Evolutionary conservation across 2,797 vertebrate species (phyloP).

Genomic region (Enoplosus armatus): DNA sequence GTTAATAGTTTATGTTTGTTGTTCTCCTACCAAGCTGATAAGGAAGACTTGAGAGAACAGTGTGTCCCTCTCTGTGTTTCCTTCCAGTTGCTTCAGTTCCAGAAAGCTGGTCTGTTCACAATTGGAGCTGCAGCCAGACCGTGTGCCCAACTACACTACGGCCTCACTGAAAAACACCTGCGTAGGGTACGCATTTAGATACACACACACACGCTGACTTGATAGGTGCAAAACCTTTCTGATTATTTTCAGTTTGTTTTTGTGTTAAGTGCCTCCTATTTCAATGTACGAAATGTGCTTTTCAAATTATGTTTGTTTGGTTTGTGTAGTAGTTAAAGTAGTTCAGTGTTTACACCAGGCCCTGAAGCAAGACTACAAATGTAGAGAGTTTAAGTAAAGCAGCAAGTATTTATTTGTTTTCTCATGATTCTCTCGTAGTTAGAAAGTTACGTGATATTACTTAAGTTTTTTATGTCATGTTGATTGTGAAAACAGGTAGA

Average conservation of each 20-base stretch:
- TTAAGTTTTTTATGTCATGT: not conserved
- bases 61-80: slow-evolving; percentile 8
- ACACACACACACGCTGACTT: slow-evolving; percentile 9
- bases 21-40: not conserved
- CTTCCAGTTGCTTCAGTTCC: slow-evolving; percentile 89
- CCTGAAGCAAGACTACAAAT: not conserved
- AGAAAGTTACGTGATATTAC: not conserved
- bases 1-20: not conserved
- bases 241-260: not conserved
- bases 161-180: slow-evolving; percentile 85
- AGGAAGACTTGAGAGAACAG: not conserved
- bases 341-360: not conserved
- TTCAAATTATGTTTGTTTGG: slow-evolving; percentile 1
- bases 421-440: not conserved
- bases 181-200: slow-evolving; percentile 75
- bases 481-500: not conserved
- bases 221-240: not conserved
- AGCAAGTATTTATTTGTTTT: not conserved
- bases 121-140: slow-evolving; percentile 87
- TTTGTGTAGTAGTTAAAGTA: not conserved
- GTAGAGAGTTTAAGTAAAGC: not conserved
- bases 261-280: not conserved
- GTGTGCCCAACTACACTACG: slow-evolving; percentile 90
- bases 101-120: slow-evolving; percentile 84
- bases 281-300: not conserved